A percentile compares a stretch with the other conserved stretches of the same genome.
Conservation (phyloP, 1,140 invertebrate species). For the Drosophila bocqueti region DNA sequence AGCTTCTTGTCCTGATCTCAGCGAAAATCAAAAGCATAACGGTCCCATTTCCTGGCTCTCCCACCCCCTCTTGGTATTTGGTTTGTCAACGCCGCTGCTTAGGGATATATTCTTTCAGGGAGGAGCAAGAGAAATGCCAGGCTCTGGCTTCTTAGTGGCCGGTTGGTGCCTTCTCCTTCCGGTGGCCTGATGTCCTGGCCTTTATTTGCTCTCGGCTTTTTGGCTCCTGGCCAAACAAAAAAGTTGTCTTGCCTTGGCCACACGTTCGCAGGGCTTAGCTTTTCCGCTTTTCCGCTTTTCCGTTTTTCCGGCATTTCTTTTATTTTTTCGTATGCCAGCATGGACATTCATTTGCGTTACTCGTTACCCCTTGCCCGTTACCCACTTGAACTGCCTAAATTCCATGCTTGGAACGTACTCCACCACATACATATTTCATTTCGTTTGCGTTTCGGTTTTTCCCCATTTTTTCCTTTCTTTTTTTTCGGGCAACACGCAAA, state of each 20-base stretch:
- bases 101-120: slow-evolving; percentile 52
- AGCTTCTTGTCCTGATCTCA: slow-evolving; percentile 9
- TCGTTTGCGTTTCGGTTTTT: slow-evolving; percentile 55
- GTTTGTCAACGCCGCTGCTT: slow-evolving; percentile 42
- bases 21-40: slow-evolving; percentile 42
- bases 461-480: neutral
- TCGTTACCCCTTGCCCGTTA: slow-evolving; percentile 34
- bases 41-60: slow-evolving; percentile 17
- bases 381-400: slow-evolving; percentile 63
- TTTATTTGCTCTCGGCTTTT: slow-evolving; percentile 31
- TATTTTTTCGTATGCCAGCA: slow-evolving; percentile 33
- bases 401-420: slow-evolving; percentile 43
- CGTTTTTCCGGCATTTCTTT: slow-evolving; percentile 24
- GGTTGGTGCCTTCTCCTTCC: slow-evolving; percentile 8
- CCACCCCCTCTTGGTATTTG: slow-evolving; percentile 22
- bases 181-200: slow-evolving; percentile 37
- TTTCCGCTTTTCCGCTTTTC: slow-evolving; percentile 23
- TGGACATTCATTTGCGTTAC: slow-evolving; percentile 44
- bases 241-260: slow-evolving; percentile 46
- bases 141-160: slow-evolving; percentile 24
- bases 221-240: slow-evolving; percentile 59
- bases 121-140: slow-evolving; percentile 35
- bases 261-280: slow-evolving; percentile 38
- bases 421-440: slow-evolving; percentile 68
- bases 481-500: slow-evolving; percentile 54